Conservation (phyloP, 2,797 vertebrate genomes). For the Botia almorhae region DNA sequence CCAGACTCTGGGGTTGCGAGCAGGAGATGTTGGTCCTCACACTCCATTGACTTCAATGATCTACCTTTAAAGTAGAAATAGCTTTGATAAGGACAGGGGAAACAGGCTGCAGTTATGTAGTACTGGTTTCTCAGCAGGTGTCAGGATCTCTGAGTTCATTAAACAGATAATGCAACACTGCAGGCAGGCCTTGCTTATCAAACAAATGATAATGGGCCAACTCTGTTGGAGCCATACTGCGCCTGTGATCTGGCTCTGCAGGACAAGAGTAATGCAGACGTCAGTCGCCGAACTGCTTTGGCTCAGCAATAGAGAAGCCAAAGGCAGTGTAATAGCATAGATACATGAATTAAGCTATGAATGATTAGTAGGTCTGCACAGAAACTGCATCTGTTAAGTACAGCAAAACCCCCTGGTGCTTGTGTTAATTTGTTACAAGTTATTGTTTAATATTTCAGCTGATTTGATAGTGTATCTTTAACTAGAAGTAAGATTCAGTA, state of each 20-base stretch:
- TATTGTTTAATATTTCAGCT: background rate
- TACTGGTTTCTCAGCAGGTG: conserved; percentile 60
- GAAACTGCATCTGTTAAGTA: background rate
- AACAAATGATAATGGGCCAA: conserved; percentile 53
- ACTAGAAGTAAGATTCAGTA: too few species aligned
- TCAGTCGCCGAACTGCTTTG: conserved; percentile 18
- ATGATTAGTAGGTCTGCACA: background rate
- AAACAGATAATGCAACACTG: conserved; percentile 61
- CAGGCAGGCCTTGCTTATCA: conserved; percentile 51
- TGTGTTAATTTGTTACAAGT: too few species aligned
- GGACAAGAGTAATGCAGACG: conserved; percentile 35
- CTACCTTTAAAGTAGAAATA: conserved; percentile 41
- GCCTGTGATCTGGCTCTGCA: conserved; percentile 44
- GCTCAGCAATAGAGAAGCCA: conserved; percentile 26
- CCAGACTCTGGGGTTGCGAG: conserved; percentile 38
- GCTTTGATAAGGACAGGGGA: conserved; percentile 35
- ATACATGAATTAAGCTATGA: background rate
- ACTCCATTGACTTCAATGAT: conserved; percentile 18
- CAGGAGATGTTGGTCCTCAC: conserved; percentile 23
- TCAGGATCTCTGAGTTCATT: conserved; percentile 61
- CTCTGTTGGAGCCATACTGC: conserved; percentile 52
- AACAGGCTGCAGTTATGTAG: conserved; percentile 40
- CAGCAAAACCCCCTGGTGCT: too few species aligned
- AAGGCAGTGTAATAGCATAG: conserved; percentile 8
- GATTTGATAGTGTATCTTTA: background rate